These are phyloP conservation scores for Tetragnatha montana DNA, from an alignment of 2,888 invertebrate genomes.

Conservation along the genomic window DNA sequence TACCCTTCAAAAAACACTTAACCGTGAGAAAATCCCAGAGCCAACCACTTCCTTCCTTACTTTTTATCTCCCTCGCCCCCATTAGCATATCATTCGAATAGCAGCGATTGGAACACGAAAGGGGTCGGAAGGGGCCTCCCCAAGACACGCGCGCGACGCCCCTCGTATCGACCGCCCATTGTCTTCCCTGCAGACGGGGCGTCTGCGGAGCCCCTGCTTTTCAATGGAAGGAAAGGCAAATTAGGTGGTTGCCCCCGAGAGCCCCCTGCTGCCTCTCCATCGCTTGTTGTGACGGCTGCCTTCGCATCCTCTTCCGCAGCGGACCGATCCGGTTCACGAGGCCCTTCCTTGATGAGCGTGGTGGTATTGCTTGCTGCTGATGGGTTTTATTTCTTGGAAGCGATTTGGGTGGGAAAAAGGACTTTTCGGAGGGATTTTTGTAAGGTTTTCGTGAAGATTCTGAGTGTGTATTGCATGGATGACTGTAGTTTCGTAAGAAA, in stretches of 20 bases:
- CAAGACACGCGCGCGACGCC: conserved; percentile 22
- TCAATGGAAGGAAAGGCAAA: not conserved
- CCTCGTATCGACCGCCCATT: conserved; percentile 23
- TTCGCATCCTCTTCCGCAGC: not conserved
- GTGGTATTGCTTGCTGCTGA: too few relatives aligned
- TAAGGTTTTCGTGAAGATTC: too few relatives aligned
- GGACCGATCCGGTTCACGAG: not conserved
- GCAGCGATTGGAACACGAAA: not conserved
- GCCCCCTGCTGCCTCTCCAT: not conserved
- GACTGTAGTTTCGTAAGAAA: too few relatives aligned
- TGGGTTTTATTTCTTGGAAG: too few relatives aligned
- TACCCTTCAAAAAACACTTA: too few relatives aligned
- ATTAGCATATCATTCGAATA: not conserved
- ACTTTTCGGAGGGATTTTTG: too few relatives aligned
- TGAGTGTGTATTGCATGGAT: too few relatives aligned
- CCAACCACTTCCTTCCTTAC: not conserved
- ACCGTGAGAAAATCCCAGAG: not conserved
- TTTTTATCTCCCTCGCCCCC: not conserved
- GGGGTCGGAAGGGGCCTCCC: not conserved
- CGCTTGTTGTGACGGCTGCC: not conserved
- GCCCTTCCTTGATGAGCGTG: too few relatives aligned
- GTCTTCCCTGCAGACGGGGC: conserved; percentile 15
- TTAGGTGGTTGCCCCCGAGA: not conserved
- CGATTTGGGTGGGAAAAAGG: too few relatives aligned
- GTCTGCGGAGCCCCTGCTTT: conserved; percentile 3